Conservation (phyloP, 1,140 invertebrate species). For the Cyphomyrmex costatus region DNA sequence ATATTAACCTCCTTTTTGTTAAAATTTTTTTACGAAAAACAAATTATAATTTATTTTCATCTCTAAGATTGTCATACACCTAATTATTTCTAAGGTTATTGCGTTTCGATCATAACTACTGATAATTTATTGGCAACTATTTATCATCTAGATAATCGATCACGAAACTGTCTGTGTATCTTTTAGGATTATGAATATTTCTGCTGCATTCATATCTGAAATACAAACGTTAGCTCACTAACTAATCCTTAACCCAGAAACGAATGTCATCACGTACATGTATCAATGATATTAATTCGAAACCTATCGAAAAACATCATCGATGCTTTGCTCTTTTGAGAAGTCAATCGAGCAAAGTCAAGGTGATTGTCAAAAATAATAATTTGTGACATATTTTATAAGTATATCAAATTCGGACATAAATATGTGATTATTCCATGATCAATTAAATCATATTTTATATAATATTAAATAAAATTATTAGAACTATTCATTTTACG, state of each 20-base stretch:
- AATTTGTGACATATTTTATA: background rate
- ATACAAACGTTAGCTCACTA: background rate
- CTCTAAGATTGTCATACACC: constrained; percentile 1
- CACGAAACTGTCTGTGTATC: constrained; percentile 1
- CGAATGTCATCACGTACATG: background rate
- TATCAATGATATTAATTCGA: constrained; percentile 30
- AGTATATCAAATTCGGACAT: background rate
- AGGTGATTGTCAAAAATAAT: constrained; percentile 20
- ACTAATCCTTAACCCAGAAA: constrained; percentile 35
- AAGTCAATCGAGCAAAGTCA: constrained; percentile 5
- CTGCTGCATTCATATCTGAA: background rate
- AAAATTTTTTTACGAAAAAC: background rate
- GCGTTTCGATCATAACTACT: background rate
- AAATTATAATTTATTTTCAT: background rate
- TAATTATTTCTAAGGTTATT: constrained; percentile 12
- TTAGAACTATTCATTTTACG: background rate
- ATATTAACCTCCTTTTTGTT: background rate
- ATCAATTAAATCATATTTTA: background rate
- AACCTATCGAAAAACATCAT: constrained; percentile 41
- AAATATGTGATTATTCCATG: background rate
- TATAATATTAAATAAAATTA: background rate
- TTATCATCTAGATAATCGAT: constrained; percentile 15
- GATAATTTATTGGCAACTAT: constrained; percentile 1
- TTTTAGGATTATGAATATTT: background rate
- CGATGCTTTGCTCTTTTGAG: background rate